Percentiles rank a stretch among this genome's conserved stretches.
phyloP scores from a whole-genome alignment of 2,888 invertebrate species.

The Coenonympha glycerion region DNA sequence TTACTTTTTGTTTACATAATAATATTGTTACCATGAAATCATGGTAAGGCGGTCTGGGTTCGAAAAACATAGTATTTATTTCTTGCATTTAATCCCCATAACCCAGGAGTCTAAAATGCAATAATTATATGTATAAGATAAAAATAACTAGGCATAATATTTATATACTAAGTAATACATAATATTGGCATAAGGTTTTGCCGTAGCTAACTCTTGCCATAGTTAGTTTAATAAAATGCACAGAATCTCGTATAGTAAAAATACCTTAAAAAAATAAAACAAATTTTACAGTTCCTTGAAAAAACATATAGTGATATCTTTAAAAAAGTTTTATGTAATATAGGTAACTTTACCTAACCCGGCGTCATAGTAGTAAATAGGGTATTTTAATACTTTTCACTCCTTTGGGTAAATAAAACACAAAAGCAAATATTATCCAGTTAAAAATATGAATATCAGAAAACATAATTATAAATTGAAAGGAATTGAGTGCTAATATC shows the following conservation, averaged over 20 bases:
- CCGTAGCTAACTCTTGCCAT: constrained; percentile 6
- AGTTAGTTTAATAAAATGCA: background rate
- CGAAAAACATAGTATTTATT: too few species aligned
- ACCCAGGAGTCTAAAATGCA: background rate
- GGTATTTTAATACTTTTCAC: background rate
- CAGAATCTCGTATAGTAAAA: background rate
- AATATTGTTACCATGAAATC: too few species aligned
- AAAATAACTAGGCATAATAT: background rate
- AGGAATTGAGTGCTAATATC: constrained; percentile 20
- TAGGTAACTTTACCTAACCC: too few species aligned
- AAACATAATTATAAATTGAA: background rate
- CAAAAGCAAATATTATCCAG: background rate
- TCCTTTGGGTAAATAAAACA: background rate
- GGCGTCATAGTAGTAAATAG: too few species aligned
- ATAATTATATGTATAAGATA: background rate
- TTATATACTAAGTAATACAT: background rate
- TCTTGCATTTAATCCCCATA: background rate
- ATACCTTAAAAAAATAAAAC: too few species aligned
- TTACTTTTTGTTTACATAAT: too few species aligned
- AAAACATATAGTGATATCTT: background rate
- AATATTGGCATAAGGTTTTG: background rate
- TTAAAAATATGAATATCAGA: too few species aligned
- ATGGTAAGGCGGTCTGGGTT: too few species aligned
- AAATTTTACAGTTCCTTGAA: background rate
- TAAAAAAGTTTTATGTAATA: background rate